Base-by-base conservation (phyloP, 2,888 invertebrate genomes). In the Stictocephala bisonia region DNA sequence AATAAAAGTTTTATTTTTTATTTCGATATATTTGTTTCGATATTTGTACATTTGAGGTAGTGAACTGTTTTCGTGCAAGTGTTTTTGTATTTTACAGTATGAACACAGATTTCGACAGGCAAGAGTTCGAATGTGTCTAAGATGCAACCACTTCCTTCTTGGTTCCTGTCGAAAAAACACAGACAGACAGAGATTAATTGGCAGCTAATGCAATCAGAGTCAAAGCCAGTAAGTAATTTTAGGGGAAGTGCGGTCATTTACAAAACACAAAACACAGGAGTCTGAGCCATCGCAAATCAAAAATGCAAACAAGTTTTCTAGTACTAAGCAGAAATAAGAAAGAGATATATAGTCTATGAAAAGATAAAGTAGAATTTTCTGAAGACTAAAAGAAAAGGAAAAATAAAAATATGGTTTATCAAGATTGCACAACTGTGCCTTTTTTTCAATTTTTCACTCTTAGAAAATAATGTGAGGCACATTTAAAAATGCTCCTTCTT, bases 131-230 rank as follows among this genome's bases (percentile, higher is more conserved):
- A 41, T 24, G 53, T 41, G 51, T 58, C 48, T 58, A 58, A 58
- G 70, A 29, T 29, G 70, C 58, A 29, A 72, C 66, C 40, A 51
- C 72, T 20, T 48, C 24, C 72, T 72, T 50, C 72, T 51, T 51
- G 18, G 50, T 66, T 53, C 66, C 66, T 66, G 72, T 60, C 22
- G 50, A 41, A 64, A 64, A 72, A 72, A 72, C 60, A 71, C 71
- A 71, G 29, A 72, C 40, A 66, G 31, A 20, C 70, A 60, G 24
- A 6, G 18, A 58, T 56, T 71, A 41, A 71, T 56, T 41, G 56
- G 41, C 53, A 7, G 40, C 70, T 70, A 70, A n/a, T n/a, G n/a
- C n/a, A n/a, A n/a, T n/a, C n/a, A n/a, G n/a, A 69, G 69, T 69
- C 53, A 68, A 13, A 53, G n/a, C 69, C 40, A 60, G 60, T 24